A percentile compares a stretch with the other conserved stretches of the same genome.
Evolutionary conservation across 1,140 invertebrate species (phyloP).

Genomic region (Camponotus pennsylvanicus): DNA sequence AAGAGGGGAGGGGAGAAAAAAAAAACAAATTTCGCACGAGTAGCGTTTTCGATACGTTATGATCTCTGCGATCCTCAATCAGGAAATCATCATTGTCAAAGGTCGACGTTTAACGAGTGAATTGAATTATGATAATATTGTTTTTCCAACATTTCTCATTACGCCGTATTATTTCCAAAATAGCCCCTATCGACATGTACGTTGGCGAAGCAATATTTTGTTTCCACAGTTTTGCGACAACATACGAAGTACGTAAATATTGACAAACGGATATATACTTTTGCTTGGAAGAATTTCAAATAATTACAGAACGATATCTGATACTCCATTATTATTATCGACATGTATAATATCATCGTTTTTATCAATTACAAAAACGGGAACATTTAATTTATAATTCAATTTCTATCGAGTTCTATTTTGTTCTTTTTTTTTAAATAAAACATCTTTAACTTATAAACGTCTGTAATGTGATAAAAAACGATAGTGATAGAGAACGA

Average conservation of each 20-base stretch:
- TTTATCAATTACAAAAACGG: too few relatives aligned
- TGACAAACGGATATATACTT: not conserved
- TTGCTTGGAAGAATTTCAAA: conserved; percentile 3
- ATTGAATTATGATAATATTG: conserved; percentile 20
- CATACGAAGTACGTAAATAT: conserved; percentile 15
- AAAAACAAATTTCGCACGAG: not conserved
- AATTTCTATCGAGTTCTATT: not conserved
- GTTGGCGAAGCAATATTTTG: conserved; percentile 4
- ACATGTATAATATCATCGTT: too few relatives aligned
- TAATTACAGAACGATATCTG: not conserved
- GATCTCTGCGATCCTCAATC: not conserved
- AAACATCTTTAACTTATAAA: not conserved
- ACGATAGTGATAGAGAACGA: not conserved
- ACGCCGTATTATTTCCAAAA: conserved; percentile 19
- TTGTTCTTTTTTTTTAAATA: not conserved
- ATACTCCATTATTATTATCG: not conserved
- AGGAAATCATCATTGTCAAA: conserved; percentile 7
- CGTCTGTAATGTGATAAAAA: not conserved
- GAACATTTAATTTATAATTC: not conserved
- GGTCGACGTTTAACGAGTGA: conserved; percentile 8
- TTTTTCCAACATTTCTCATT: conserved; percentile 28
- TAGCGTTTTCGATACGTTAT: not conserved
- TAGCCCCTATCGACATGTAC: too few relatives aligned
- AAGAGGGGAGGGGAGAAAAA: not conserved
- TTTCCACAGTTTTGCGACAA: conserved; percentile 32